phyloP scores from a whole-genome alignment of 1,140 invertebrate genomes.

The Drosophila nikananu region DNA sequence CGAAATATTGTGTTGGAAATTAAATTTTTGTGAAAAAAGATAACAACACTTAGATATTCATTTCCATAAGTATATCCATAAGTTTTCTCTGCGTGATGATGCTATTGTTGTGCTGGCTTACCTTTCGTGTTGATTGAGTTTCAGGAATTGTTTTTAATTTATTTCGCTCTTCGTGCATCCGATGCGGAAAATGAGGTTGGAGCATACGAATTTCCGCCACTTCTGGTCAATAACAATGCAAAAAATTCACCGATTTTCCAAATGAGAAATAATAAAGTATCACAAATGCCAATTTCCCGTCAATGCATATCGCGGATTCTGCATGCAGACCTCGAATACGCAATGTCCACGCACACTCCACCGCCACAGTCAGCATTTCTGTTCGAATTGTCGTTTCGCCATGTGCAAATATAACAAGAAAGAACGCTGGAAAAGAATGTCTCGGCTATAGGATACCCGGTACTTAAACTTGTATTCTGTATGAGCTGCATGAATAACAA shows the following conservation, averaged over 20 bases:
- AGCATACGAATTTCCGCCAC: slow-evolving; percentile 57
- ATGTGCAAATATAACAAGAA: slow-evolving; percentile 50
- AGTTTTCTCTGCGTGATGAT: slow-evolving; percentile 4
- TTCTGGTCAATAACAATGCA: slow-evolving; percentile 55
- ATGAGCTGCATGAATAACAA: background rate
- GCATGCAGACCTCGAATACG: slow-evolving; percentile 65
- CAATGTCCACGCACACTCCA: slow-evolving; percentile 44
- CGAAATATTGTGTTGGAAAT: background rate
- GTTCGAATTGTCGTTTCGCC: slow-evolving; percentile 15
- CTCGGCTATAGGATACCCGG: background rate
- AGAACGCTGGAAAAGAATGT: background rate
- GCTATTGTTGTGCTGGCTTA: slow-evolving; percentile 60
- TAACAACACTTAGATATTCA: background rate
- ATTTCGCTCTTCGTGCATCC: slow-evolving; percentile 49
- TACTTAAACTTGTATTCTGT: background rate
- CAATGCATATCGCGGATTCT: slow-evolving; percentile 55
- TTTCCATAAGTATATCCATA: no score
- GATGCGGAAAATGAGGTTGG: slow-evolving; percentile 54
- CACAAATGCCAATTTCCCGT: slow-evolving; percentile 78
- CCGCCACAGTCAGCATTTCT: slow-evolving; percentile 4
- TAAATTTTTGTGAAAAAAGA: no score
- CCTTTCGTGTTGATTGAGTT: slow-evolving; percentile 70
- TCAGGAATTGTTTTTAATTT: slow-evolving; percentile 54
- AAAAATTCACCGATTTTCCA: slow-evolving; percentile 15
- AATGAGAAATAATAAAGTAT: slow-evolving; percentile 74